Evolutionary conservation across 2,113 vertebrate species (phyloP).

Genomic region (Ageneiosus marmoratus): DNA sequence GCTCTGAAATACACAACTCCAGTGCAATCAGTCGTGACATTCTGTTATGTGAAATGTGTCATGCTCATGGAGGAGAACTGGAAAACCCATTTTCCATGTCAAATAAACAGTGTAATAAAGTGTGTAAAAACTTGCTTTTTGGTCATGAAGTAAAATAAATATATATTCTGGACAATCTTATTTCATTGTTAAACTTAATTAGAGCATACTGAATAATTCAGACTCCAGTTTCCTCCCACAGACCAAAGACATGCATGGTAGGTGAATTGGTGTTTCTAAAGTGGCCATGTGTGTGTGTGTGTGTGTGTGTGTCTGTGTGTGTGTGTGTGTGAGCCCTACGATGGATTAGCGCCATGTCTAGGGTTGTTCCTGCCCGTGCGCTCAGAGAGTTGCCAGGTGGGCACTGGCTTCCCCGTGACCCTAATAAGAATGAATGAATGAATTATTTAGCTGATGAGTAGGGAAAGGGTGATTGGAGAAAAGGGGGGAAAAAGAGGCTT

Average conservation of each 20-base stretch:
- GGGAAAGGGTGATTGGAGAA: not conserved
- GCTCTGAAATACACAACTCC: slow-evolving; percentile 47
- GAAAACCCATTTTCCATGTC: not conserved
- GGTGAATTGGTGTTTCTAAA: no score
- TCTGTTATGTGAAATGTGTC: slow-evolving; percentile 17
- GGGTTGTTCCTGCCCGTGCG: no score
- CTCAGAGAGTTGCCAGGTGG: no score
- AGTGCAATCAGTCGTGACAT: slow-evolving; percentile 45
- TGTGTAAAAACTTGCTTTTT: not conserved
- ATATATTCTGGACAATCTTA: not conserved
- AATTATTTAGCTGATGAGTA: not conserved
- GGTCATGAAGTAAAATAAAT: no score
- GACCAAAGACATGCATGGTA: no score
- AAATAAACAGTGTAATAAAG: not conserved
- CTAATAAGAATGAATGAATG: no score
- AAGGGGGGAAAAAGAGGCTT: not conserved
- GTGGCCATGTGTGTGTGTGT: no score
- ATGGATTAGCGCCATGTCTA: no score
- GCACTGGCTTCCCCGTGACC: no score
- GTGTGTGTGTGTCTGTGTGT: no score
- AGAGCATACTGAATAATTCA: not conserved
- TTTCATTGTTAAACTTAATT: not conserved
- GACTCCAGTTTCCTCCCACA: no score
- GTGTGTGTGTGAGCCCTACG: no score
- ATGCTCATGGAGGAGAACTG: slow-evolving; percentile 12